Base-by-base conservation (phyloP, 2,888 invertebrate species). In the Cerastis leucographa region DNA sequence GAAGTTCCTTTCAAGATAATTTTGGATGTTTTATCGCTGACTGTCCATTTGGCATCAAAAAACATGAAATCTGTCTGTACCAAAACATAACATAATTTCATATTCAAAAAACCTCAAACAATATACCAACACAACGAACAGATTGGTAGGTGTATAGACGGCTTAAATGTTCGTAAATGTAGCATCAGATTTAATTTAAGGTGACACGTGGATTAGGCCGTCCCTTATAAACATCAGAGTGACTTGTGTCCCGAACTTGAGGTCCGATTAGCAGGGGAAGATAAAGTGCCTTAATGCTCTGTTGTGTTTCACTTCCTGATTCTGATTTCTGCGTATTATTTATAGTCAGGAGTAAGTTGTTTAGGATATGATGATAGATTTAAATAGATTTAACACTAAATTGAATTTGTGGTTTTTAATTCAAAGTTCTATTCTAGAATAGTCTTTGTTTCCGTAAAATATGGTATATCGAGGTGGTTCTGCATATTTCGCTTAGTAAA, bases 161-260 rank as follows among this genome's bases (percentile, higher is more conserved):
- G 78, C 83, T 86, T 74, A 86, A 74, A 51, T 62, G 74, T 68
- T 78, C 71, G 78, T 74, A 86, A 84, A 86, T 78, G 86, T 83
- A 74, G 61, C 83, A 70, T 86, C 83, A 78, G 74, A 84, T 84
- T 84, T 78, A 84, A 84, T 86, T 84, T 82, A 74, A 84, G 83
- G 71, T 86, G 83, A 84, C 86, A 83, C 74, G 69, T 64, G 78
- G 83, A 86, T 84, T 84, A 84, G 49, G 46, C 72, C 65, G 76
- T 81, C 86, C 84, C 80, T 79, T 86, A 77, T 85, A 84, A 84
- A 86, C 84, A 86, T 79, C 73, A 74, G 66, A 86, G 88, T 80
- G 78, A 79, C 77, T 88, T 70, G 72, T 80, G 74, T 78, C 76
- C 78, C 80, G 65, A 72, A 84, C 76, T 81, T 73, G 74, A 81